Conservation (phyloP, 2,888 invertebrate species). For the Geotrupes spiniger region DNA sequence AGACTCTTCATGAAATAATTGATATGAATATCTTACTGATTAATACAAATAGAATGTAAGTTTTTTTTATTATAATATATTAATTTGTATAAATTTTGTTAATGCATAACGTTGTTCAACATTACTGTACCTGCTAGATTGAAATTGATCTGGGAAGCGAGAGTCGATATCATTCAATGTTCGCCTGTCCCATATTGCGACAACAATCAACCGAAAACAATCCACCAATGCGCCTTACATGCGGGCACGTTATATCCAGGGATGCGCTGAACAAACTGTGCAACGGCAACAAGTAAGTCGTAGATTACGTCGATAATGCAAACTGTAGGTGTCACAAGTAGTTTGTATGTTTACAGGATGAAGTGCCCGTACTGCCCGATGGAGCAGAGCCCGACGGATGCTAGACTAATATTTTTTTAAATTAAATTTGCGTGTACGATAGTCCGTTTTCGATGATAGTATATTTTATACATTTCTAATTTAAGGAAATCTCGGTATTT, state of each 20-base stretch:
- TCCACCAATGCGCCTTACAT: conserved; percentile 95
- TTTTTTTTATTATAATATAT: too few relatives aligned
- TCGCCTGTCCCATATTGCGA: conserved; percentile 96
- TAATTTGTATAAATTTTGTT: too few relatives aligned
- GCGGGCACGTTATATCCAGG: conserved; percentile 97
- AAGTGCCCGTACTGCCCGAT: conserved; percentile 99
- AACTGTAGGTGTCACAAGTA: background rate
- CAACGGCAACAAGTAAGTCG: conserved; percentile 82
- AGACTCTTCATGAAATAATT: too few relatives aligned
- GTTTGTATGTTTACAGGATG: conserved; percentile 63
- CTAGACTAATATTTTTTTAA: conserved; percentile 90
- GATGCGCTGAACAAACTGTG: conserved; percentile 96
- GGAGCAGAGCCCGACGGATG: conserved; percentile 92
- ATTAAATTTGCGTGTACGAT: conserved; percentile 2
- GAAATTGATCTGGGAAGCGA: conserved; percentile 92
- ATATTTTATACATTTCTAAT: conserved; percentile 6
- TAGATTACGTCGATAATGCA: background rate
- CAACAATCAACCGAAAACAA: conserved; percentile 95
- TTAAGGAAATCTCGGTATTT: conserved; percentile 1
- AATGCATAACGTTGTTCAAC: too few relatives aligned
- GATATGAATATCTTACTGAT: too few relatives aligned
- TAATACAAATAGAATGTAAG: too few relatives aligned
- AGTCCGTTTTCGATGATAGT: background rate
- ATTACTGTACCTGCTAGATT: too few relatives aligned
- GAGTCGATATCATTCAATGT: conserved; percentile 94